These are phyloP conservation scores for Argyrosomus regius DNA, from an alignment of 2,797 vertebrate genomes.

Conservation along the genomic window DNA sequence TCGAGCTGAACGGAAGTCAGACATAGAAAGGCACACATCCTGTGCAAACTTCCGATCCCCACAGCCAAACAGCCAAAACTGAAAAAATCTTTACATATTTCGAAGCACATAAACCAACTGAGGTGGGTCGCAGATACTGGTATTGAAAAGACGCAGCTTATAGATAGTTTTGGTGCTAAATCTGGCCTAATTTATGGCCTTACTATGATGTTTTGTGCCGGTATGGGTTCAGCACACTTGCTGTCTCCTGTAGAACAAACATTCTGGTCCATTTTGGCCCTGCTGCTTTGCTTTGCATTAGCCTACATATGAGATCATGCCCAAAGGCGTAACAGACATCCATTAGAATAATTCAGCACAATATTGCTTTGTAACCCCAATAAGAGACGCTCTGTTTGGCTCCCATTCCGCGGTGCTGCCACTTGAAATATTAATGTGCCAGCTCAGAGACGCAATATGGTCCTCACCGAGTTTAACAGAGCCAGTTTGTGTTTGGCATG, in stretches of 20 bases:
- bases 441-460: slow-evolving; percentile 40
- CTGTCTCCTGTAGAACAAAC: slow-evolving; percentile 8
- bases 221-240: neutral
- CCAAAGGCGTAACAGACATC: slow-evolving; percentile 63
- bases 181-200: neutral
- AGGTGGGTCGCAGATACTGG: too few relatives aligned
- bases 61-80: too few relatives aligned
- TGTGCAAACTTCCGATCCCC: too few relatives aligned
- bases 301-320: slow-evolving; percentile 63
- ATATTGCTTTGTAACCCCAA: slow-evolving; percentile 66
- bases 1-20: too few relatives aligned
- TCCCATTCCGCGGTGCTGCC: slow-evolving; percentile 8
- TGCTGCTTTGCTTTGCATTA: slow-evolving; percentile 29
- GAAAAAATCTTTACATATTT: too few relatives aligned
- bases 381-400: slow-evolving; percentile 71
- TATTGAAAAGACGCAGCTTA: too few relatives aligned
- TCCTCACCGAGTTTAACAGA: slow-evolving; percentile 4
- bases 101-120: too few relatives aligned
- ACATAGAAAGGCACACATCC: too few relatives aligned
- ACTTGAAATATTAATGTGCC: slow-evolving; percentile 51
- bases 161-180: too few relatives aligned
- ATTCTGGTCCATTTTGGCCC: slow-evolving; percentile 27
- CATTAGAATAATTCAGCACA: slow-evolving; percentile 70
- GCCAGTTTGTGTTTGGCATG: slow-evolving; percentile 1
- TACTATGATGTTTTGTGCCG: neutral